Evolutionary conservation across 2,113 vertebrate species (phyloP).

Genomic region (Pollimyrus isidori): DNA sequence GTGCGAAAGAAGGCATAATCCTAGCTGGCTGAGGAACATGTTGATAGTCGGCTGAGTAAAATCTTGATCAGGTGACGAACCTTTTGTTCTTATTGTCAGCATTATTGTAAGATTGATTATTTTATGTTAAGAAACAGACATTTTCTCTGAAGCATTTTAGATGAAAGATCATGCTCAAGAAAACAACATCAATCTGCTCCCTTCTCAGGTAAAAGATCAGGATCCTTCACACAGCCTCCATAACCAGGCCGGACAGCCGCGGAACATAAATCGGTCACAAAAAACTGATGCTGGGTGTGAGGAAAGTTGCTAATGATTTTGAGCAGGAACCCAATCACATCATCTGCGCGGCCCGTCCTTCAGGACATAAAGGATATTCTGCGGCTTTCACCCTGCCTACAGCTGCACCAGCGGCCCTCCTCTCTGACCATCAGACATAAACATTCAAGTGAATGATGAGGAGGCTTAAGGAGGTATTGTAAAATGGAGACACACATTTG

Average conservation of each 20-base stretch:
- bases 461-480: not conserved
- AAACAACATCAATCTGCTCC: not conserved
- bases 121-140: not conserved
- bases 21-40: not conserved
- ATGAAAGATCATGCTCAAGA: not conserved
- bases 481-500: not conserved
- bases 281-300: not conserved
- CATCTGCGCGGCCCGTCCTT: not conserved
- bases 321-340: not conserved
- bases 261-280: not conserved
- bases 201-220: not conserved
- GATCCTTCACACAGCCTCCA: not conserved
- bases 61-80: not conserved
- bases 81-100: not conserved
- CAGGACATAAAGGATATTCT: not conserved
- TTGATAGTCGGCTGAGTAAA: not conserved
- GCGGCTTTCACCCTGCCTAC: not conserved
- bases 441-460: not conserved
- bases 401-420: not conserved
- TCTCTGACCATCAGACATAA: not conserved
- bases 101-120: not conserved
- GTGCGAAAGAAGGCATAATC: not conserved
- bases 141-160: not conserved
- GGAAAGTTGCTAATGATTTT: not conserved
- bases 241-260: not conserved